Percentiles rank a stretch among this genome's conserved stretches.
These are phyloP conservation scores for Thamnophis elegans DNA, from an alignment of 2,797 vertebrate genomes.

Conservation along the genomic window DNA sequence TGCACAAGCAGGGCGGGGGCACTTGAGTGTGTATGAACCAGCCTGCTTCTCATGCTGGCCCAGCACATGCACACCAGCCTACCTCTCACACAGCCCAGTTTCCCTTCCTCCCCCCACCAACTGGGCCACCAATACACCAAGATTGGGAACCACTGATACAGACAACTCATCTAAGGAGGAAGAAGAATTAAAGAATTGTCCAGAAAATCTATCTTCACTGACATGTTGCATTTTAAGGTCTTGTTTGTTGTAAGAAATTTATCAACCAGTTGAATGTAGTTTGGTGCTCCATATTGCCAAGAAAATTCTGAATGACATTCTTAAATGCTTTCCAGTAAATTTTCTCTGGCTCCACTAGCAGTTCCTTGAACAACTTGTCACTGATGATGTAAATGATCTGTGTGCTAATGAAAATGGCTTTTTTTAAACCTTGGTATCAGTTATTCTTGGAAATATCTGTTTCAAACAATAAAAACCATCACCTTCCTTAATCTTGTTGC, in stretches of 20 bases:
- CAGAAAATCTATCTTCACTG: background rate
- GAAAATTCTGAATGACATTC: background rate
- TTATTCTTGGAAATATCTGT: background rate
- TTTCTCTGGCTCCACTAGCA: background rate
- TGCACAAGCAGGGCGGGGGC: background rate
- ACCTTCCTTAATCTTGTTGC: background rate
- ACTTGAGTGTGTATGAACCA: background rate
- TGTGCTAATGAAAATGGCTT: background rate
- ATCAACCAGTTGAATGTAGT: background rate
- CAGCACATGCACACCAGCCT: background rate
- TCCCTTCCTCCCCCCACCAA: background rate
- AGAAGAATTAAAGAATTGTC: background rate
- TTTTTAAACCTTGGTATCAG: background rate
- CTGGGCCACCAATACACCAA: background rate
- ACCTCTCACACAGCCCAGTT: background rate
- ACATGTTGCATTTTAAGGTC: background rate
- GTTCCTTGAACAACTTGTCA: background rate
- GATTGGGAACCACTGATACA: background rate
- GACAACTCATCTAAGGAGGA: background rate
- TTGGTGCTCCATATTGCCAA: background rate
- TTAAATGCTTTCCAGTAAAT: background rate
- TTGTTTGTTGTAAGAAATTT: background rate
- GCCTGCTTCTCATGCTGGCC: background rate
- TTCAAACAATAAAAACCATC: background rate
- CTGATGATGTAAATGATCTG: background rate